These are phyloP conservation scores for Ectemnius cavifrons DNA, from an alignment of 2,888 invertebrate species.

Conservation along the genomic window DNA sequence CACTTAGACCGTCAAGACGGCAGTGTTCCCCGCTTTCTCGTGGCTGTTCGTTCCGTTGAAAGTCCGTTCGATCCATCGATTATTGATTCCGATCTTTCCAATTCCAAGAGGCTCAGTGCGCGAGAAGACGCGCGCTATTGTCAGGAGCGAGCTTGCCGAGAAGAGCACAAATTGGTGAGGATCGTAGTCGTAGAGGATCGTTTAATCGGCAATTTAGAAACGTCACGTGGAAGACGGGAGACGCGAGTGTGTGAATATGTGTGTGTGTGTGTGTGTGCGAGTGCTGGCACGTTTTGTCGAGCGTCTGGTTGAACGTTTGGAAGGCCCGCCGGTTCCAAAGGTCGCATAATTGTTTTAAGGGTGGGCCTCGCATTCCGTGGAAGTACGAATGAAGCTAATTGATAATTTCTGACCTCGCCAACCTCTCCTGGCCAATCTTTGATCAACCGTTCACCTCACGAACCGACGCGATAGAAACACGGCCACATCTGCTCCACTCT, in stretches of 20 bases:
- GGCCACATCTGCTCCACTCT: constrained; percentile 2
- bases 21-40: not conserved
- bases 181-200: not conserved
- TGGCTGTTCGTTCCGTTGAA: not conserved
- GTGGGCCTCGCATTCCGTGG: constrained; percentile 20
- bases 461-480: not conserved
- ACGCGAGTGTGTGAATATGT: no score
- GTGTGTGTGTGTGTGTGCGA: no score
- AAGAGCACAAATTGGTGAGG: constrained; percentile 6
- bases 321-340: not conserved
- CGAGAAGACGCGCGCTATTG: not conserved
- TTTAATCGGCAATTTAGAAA: constrained; percentile 7
- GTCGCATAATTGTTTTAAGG: constrained; percentile 17
- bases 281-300: constrained; percentile 1
- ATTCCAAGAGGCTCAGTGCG: not conserved
- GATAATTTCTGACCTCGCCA: constrained; percentile 30
- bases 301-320: not conserved
- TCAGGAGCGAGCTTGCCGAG: not conserved
- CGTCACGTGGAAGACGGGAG: not conserved
- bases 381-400: constrained; percentile 29
- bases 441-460: constrained; percentile 22
- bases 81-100: constrained; percentile 5
- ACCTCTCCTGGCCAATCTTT: constrained; percentile 22
- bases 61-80: constrained; percentile 2
- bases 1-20: not conserved